A percentile compares a stretch with the other conserved stretches of the same genome.
Evolutionary conservation across 2,797 vertebrate genomes (phyloP).

Genomic region (Coregonus ussuriensis): DNA sequence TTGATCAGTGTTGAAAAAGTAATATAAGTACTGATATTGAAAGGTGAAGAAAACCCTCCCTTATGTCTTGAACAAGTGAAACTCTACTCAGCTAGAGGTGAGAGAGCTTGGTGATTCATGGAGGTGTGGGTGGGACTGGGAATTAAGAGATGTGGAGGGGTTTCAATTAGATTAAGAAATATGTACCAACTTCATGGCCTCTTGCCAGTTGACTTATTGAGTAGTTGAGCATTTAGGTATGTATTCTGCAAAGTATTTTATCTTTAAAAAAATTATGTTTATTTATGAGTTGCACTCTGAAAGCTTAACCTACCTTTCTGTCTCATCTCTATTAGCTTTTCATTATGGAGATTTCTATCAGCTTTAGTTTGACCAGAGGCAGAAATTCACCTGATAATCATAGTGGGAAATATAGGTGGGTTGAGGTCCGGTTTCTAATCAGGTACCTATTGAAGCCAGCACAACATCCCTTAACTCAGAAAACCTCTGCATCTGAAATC

Average conservation of each 20-base stretch:
- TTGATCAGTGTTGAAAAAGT: neutral
- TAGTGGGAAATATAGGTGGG: neutral
- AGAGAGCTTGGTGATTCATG: neutral
- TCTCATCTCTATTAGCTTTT: neutral
- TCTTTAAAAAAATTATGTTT: neutral
- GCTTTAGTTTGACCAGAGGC: neutral
- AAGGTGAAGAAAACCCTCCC: neutral
- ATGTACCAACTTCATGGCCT: neutral
- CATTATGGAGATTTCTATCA: neutral
- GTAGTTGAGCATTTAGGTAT: neutral
- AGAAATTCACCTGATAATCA: neutral
- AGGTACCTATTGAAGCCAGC: neutral
- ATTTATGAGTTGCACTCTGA: neutral
- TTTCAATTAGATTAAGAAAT: constrained; percentile 1
- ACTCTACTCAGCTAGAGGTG: neutral
- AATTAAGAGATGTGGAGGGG: neutral
- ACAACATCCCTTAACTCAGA: neutral
- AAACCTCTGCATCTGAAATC: neutral
- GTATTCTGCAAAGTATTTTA: neutral
- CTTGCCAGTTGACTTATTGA: neutral
- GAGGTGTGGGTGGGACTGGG: neutral
- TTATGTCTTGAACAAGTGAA: neutral
- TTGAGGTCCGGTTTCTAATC: neutral
- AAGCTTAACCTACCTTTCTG: neutral
- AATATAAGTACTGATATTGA: neutral